Evolutionary conservation across 2,888 invertebrate species (phyloP).

Genomic region (Drosophila kanekoi): DNA sequence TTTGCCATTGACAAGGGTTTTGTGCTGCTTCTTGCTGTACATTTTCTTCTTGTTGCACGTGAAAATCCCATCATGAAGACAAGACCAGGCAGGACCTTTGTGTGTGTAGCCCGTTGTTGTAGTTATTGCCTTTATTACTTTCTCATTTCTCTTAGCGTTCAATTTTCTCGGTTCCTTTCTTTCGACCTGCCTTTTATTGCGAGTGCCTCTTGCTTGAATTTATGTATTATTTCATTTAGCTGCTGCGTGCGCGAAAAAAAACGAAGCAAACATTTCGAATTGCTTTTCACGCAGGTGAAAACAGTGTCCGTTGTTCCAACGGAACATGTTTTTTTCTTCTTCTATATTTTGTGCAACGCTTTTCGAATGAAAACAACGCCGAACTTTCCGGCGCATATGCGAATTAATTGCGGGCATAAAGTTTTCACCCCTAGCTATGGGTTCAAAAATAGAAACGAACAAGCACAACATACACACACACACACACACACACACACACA

Average conservation of each 20-base stretch:
- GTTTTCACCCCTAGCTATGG: conserved; percentile 34
- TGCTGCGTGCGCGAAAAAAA: too few species aligned
- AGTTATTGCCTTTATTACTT: conserved; percentile 51
- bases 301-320: conserved; percentile 28
- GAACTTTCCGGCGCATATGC: conserved; percentile 30
- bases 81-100: conserved; percentile 39
- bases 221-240: conserved; percentile 37
- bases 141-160: conserved; percentile 53
- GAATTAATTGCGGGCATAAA: conserved; percentile 48
- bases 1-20: conserved; percentile 70
- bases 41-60: conserved; percentile 52
- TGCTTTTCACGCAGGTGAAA: conserved; percentile 26
- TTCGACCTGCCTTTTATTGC: conserved; percentile 1
- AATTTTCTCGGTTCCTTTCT: conserved; percentile 27
- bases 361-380: conserved; percentile 11
- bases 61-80: conserved; percentile 70
- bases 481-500: conserved; percentile 21
- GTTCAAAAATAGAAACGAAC: conserved; percentile 48
- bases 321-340: conserved; percentile 12
- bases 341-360: conserved; percentile 1
- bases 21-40: conserved; percentile 5
- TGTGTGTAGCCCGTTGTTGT: conserved; percentile 9
- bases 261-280: too few species aligned
- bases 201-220: conserved; percentile 27
- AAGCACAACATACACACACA: conserved; percentile 9